Evolutionary conservation across 2,888 invertebrate species (phyloP), one percentile per base, ranked within the genome.

Genomic region (Brassicogethes aeneus): DNA sequence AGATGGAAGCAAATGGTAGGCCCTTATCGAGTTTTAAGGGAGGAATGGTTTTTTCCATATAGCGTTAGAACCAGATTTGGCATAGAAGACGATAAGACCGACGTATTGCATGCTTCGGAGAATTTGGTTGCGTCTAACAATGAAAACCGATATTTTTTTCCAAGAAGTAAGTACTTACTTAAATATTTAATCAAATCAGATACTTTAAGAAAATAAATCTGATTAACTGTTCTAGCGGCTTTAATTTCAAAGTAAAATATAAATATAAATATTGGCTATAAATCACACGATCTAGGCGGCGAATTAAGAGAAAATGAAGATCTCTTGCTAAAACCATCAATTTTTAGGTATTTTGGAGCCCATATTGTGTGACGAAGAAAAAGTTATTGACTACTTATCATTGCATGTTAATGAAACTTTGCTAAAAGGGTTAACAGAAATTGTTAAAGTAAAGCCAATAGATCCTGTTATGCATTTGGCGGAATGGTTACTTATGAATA

Each of bases 71-170:
- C 83, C 2, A 73, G 76, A 48, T 90, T 81, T 65, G 90, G 89
- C 0, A 70, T 75, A 2, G 68, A 71, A 43, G 68, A 69, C 36
- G 76, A 81, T 52, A 75, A 78, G 42, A 75, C 77, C 44, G 88
- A 91, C 61, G 85, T 76, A 0, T 64, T 92, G 0, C 91, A 94
- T 62, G 90, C 87, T 5, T 91, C 92, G 48, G 77, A 76, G 45
- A 75, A 73, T 54, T 65, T 72, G 12, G 66, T 72, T 0, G 77
- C 77, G 35, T 83, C 90, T 0, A 73, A 80, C 37, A 72, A 79
- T 46, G 93, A 94, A 68, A 88, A 92, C 53, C 78, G 82, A 60
- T 93, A 87, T 66, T 91, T 94, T 66, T 93, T 88, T 67, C 89
- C 91, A 1, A 75, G 80, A 55, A 79, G 88, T 89, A 71, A 72